Conservation (phyloP, 2,113 vertebrate species). For the Grus americana region DNA sequence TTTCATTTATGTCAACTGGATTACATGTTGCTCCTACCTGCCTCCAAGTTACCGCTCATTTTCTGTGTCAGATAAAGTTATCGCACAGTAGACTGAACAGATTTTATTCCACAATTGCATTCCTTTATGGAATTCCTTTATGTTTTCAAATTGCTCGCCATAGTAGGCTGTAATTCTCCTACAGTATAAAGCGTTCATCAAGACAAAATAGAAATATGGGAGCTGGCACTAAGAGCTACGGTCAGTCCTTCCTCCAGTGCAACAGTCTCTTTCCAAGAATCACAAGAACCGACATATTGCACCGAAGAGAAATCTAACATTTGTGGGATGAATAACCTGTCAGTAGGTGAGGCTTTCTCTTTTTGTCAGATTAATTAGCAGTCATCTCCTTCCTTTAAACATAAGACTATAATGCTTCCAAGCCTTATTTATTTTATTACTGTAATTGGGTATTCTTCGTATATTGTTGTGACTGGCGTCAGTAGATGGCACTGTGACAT, state of each 20-base stretch:
- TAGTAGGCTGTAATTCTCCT: not conserved
- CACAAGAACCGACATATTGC: not conserved
- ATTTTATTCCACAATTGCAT: not conserved
- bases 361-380: constrained; percentile 37
- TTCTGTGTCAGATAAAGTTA: constrained; percentile 7
- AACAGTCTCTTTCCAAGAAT: not conserved
- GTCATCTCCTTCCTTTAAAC: constrained; percentile 13
- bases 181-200: not conserved
- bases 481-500: constrained; percentile 71
- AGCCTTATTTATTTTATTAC: not conserved
- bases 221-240: not conserved
- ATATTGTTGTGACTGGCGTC: not conserved
- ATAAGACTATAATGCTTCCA: not conserved
- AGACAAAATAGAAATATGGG: not conserved
- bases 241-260: not conserved
- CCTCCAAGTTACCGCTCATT: constrained; percentile 5
- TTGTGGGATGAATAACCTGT: constrained; percentile 1
- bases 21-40: constrained; percentile 49
- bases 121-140: not conserved
- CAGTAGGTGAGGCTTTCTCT: constrained; percentile 23
- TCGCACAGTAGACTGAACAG: not conserved
- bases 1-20: constrained; percentile 10
- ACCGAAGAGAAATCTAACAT: not conserved
- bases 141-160: not conserved
- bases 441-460: not conserved